These are phyloP conservation scores for Ridgeia piscesae DNA, from an alignment of 1,140 invertebrate species.

Conservation along the genomic window DNA sequence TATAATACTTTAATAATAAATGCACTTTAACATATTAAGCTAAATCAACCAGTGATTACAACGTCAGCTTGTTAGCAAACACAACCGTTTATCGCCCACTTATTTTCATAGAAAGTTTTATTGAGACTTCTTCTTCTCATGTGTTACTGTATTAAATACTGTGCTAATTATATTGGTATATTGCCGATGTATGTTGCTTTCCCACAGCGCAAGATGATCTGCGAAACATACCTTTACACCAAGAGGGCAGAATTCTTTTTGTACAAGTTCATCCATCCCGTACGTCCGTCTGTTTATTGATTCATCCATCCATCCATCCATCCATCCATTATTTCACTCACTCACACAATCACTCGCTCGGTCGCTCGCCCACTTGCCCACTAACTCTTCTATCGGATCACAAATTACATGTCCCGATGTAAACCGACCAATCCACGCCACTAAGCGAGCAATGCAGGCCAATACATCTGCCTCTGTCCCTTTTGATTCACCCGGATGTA, in stretches of 20 bases:
- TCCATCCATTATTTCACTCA: too few species aligned
- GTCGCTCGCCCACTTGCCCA: too few species aligned
- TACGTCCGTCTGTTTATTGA: too few species aligned
- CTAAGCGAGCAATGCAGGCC: neutral
- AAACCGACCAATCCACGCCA: neutral
- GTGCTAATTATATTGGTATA: neutral
- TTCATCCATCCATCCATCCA: too few species aligned
- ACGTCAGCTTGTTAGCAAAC: too few species aligned
- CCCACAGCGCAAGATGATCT: neutral
- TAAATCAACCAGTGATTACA: too few species aligned
- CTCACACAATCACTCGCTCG: neutral
- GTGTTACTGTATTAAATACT: neutral
- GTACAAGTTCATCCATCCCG: too few species aligned
- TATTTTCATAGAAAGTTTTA: neutral
- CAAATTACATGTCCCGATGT: neutral
- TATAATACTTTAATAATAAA: neutral
- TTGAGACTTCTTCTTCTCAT: neutral
- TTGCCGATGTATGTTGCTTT: neutral
- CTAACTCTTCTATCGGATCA: neutral
- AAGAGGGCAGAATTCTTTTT: neutral
- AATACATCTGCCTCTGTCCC: neutral
- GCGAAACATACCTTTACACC: neutral
- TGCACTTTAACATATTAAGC: neutral
- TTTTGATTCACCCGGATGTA: neutral
- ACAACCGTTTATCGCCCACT: too few species aligned